Evolutionary conservation across 2,113 vertebrate genomes (phyloP).

Genomic region (Callopanchax toddi): DNA sequence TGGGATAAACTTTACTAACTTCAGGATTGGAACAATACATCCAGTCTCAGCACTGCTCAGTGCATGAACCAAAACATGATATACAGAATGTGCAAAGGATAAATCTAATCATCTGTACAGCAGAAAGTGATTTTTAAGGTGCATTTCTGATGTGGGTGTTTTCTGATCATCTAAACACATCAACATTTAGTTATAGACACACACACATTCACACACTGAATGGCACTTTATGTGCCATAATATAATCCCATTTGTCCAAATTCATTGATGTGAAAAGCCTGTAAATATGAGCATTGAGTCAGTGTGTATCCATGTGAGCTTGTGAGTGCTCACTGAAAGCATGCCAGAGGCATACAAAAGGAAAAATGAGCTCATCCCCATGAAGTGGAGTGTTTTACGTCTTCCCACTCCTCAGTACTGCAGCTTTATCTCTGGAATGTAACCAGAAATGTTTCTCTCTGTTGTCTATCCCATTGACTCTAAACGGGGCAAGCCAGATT

Average conservation of each 20-base stretch:
- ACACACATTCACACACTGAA: neutral
- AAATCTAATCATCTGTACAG: no score
- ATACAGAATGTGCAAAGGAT: no score
- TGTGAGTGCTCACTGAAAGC: constrained; percentile 40
- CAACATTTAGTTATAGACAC: no score
- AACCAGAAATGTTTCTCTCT: constrained; percentile 56
- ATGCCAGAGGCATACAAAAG: constrained; percentile 52
- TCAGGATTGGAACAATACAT: neutral
- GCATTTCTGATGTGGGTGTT: no score
- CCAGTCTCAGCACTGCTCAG: neutral
- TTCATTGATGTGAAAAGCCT: constrained; percentile 33
- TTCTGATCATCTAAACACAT: no score
- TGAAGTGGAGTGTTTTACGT: constrained; percentile 47
- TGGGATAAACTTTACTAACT: no score
- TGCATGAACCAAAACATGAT: neutral
- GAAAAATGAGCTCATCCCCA: constrained; percentile 60
- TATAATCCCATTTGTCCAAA: constrained; percentile 2
- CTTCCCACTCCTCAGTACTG: constrained; percentile 51
- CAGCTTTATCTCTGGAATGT: constrained; percentile 67
- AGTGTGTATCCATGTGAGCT: constrained; percentile 20
- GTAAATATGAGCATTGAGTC: constrained; percentile 33
- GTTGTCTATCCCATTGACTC: constrained; percentile 38
- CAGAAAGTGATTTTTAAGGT: no score
- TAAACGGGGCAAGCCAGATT: constrained; percentile 15
- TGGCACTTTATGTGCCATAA: constrained; percentile 5